A percentile compares a stretch with the other conserved stretches of the same genome.
These are phyloP conservation scores for Sturnira hondurensis DNA, from an alignment of 2,113 vertebrate genomes.

Conservation along the genomic window DNA sequence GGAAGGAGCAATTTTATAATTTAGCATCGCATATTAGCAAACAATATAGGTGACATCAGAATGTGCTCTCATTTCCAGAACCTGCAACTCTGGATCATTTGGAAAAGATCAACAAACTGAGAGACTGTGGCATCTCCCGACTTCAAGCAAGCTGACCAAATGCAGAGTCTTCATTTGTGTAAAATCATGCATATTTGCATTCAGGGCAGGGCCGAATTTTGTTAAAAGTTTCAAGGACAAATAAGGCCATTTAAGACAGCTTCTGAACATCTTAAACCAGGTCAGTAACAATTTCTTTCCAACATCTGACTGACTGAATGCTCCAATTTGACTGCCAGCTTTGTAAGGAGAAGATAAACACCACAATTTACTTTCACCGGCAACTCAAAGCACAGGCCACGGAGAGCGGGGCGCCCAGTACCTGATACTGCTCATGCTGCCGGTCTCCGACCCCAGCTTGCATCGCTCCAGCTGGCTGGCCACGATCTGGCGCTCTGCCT, in stretches of 20 bases:
- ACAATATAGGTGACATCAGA: background rate
- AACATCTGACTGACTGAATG: background rate
- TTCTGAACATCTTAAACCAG: slow-evolving; percentile 20
- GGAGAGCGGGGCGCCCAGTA: slow-evolving; percentile 61
- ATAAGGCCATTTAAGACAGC: background rate
- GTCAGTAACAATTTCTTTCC: slow-evolving; percentile 19
- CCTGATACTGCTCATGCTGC: slow-evolving; percentile 99
- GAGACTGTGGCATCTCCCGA: background rate
- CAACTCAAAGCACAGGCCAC: background rate
- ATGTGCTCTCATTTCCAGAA: background rate
- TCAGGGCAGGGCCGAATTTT: background rate
- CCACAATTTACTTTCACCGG: background rate
- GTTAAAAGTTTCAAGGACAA: slow-evolving; percentile 17
- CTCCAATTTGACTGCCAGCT: accelerated
- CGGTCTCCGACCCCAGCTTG: slow-evolving; percentile 96
- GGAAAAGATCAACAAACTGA: background rate
- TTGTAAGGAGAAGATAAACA: background rate
- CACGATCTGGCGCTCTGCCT: slow-evolving; percentile 97
- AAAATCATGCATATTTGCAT: background rate
- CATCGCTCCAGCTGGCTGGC: slow-evolving; percentile 98
- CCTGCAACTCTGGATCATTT: background rate
- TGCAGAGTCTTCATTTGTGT: background rate
- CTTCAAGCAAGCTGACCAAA: background rate
- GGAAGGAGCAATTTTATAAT: background rate
- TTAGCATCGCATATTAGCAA: background rate